Percentiles rank a stretch among this genome's conserved stretches.
Conservation (phyloP, 2,888 invertebrate genomes). For the Amblyjoppa fuscipennis region DNA sequence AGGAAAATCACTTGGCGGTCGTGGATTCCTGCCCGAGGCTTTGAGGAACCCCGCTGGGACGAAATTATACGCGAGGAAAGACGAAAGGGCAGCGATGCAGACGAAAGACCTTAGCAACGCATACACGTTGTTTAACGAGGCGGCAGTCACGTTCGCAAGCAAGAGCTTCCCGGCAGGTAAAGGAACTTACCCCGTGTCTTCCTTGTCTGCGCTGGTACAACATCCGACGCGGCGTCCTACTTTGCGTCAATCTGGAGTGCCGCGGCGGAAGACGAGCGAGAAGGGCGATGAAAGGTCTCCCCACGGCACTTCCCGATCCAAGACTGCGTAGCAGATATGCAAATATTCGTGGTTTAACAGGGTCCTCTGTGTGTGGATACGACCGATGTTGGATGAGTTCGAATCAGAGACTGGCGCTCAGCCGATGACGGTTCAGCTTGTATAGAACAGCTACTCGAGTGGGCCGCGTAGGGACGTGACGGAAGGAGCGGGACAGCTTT, state of each 20-base stretch:
- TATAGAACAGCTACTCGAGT: background rate
- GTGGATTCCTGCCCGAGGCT: background rate
- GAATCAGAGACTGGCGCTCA: too few species aligned
- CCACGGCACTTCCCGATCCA: background rate
- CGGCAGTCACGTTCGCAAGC: slow-evolving; percentile 18
- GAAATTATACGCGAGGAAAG: background rate
- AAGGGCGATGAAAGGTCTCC: slow-evolving; percentile 1
- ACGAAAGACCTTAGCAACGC: background rate
- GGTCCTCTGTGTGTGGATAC: slow-evolving; percentile 14
- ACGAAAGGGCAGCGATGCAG: background rate
- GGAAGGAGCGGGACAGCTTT: background rate
- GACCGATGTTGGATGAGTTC: slow-evolving; percentile 5
- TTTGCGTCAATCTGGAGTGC: background rate
- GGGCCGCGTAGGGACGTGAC: background rate
- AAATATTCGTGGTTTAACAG: slow-evolving; percentile 19
- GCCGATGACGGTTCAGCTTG: background rate
- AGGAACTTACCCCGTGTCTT: background rate
- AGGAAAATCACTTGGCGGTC: slow-evolving; percentile 4
- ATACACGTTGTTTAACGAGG: slow-evolving; percentile 19
- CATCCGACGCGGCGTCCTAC: background rate
- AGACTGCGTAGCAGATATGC: slow-evolving; percentile 18
- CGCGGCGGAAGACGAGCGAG: background rate
- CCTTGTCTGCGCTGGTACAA: background rate
- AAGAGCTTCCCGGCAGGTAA: background rate
- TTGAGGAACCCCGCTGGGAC: too few species aligned